phyloP scores from a whole-genome alignment of 2,797 vertebrate genomes.

The Oryzias dopingdopingensis region DNA sequence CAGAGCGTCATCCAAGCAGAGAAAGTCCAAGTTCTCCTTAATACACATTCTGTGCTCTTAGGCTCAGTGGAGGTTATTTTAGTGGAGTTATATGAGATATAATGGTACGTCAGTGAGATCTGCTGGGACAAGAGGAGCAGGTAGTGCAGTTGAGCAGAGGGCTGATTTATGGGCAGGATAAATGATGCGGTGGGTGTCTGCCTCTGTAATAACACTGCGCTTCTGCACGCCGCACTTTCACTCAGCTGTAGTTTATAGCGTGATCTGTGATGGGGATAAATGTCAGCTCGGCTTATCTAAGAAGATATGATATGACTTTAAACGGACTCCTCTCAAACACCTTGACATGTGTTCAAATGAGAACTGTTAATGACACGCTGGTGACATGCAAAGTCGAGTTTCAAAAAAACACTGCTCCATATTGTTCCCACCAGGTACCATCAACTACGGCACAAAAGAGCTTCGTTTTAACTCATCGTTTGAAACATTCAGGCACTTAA shows the following conservation, averaged over 20 bases:
- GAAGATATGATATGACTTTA: slow-evolving; percentile 72
- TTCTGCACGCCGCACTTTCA: slow-evolving; percentile 64
- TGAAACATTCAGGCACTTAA: slow-evolving; percentile 8
- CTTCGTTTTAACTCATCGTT: slow-evolving; percentile 28
- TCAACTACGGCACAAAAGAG: slow-evolving; percentile 17
- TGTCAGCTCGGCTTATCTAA: slow-evolving; percentile 73
- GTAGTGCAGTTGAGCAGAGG: slow-evolving; percentile 69
- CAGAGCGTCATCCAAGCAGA: slow-evolving; percentile 48
- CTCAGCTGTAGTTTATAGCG: slow-evolving; percentile 73
- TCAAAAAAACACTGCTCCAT: slow-evolving; percentile 15
- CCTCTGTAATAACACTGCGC: slow-evolving; percentile 70
- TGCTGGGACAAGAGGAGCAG: slow-evolving; percentile 71
- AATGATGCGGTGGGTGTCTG: slow-evolving; percentile 76
- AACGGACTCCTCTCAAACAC: slow-evolving; percentile 66
- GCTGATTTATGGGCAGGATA: slow-evolving; percentile 76
- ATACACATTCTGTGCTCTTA: slow-evolving; percentile 54
- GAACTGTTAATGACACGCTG: slow-evolving; percentile 42
- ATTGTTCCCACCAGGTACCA: slow-evolving; percentile 33
- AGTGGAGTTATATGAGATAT: slow-evolving; percentile 69
- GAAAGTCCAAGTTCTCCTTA: slow-evolving; percentile 41
- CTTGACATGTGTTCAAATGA: slow-evolving; percentile 55
- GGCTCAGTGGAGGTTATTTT: slow-evolving; percentile 70
- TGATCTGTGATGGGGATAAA: slow-evolving; percentile 74
- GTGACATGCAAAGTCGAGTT: slow-evolving; percentile 27
- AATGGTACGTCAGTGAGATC: slow-evolving; percentile 73